A percentile compares a stretch with the other conserved stretches of the same genome.
These are phyloP conservation scores for Serilophus lunatus DNA, from an alignment of 2,113 vertebrate species.

Conservation along the genomic window DNA sequence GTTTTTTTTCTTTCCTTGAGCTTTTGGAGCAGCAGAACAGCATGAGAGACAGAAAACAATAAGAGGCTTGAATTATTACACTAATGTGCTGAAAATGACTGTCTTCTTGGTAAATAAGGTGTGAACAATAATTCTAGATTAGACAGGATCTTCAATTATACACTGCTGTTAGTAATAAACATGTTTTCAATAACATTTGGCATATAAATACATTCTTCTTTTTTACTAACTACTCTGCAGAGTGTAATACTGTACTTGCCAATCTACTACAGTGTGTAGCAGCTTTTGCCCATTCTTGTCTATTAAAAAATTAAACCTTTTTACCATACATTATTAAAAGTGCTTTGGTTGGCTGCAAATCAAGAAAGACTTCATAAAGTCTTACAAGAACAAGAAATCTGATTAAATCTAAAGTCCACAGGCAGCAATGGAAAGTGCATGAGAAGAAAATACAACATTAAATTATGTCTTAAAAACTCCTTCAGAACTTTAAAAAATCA, in stretches of 20 bases:
- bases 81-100: not conserved
- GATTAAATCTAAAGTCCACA: constrained; percentile 69
- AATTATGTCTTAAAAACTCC: constrained; percentile 63
- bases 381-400: constrained; percentile 53
- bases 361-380: constrained; percentile 72
- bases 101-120: constrained; percentile 65
- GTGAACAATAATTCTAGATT: constrained; percentile 64
- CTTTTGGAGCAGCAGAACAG: not conserved
- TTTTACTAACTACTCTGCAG: constrained; percentile 33
- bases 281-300: constrained; percentile 61
- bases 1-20: not conserved
- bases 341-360: constrained; percentile 72
- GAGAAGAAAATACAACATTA: constrained; percentile 59
- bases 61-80: not conserved
- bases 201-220: constrained; percentile 63
- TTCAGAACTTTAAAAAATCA: constrained; percentile 65
- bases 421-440: constrained; percentile 50
- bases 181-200: constrained; percentile 69
- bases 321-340: constrained; percentile 79
- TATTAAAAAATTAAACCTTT: constrained; percentile 81
- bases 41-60: not conserved
- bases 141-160: constrained; percentile 75
- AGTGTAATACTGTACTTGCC: constrained; percentile 48
- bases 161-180: constrained; percentile 68
- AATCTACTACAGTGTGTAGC: constrained; percentile 44